Percentiles rank a stretch among this genome's conserved stretches.
Conservation (phyloP, 2,888 invertebrate genomes). For the Pachydiplax longipennis region DNA sequence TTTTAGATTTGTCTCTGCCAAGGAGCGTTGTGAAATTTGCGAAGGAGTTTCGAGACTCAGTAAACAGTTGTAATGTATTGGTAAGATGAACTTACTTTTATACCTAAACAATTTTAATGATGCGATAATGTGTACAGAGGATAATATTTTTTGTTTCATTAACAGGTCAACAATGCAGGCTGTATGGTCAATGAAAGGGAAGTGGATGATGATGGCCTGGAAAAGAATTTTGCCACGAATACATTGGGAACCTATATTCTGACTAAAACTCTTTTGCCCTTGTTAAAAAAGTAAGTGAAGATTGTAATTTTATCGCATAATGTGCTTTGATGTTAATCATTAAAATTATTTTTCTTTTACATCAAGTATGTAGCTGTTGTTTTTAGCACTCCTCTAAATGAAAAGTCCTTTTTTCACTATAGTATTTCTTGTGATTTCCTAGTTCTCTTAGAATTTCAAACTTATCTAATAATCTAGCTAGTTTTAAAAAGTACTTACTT, state of each 20-base stretch:
- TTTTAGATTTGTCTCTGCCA: slow-evolving; percentile 60
- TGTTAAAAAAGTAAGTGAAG: slow-evolving; percentile 55
- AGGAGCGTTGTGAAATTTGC: slow-evolving; percentile 58
- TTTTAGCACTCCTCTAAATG: no score
- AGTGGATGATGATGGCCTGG: slow-evolving; percentile 57
- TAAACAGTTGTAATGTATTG: slow-evolving; percentile 58
- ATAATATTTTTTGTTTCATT: slow-evolving; percentile 20
- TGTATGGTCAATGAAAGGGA: slow-evolving; percentile 60
- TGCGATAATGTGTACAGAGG: background rate
- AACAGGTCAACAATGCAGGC: slow-evolving; percentile 62
- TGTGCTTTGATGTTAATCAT: no score
- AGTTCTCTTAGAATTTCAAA: no score
- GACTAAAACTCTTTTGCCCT: slow-evolving; percentile 57
- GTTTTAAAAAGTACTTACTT: no score
- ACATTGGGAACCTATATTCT: slow-evolving; percentile 60
- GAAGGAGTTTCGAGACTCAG: slow-evolving; percentile 55
- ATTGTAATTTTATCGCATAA: no score
- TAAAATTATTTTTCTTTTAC: no score
- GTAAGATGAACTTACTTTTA: slow-evolving; percentile 53
- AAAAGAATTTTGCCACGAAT: slow-evolving; percentile 62
- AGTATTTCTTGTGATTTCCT: no score
- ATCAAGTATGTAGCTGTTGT: no score
- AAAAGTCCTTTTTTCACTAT: no score
- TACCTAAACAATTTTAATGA: background rate
- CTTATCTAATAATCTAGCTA: no score